A percentile compares a stretch with the other conserved stretches of the same genome.
These are phyloP conservation scores for Acanthurus lineatus DNA, from an alignment of 2,797 vertebrate genomes.

Conservation along the genomic window DNA sequence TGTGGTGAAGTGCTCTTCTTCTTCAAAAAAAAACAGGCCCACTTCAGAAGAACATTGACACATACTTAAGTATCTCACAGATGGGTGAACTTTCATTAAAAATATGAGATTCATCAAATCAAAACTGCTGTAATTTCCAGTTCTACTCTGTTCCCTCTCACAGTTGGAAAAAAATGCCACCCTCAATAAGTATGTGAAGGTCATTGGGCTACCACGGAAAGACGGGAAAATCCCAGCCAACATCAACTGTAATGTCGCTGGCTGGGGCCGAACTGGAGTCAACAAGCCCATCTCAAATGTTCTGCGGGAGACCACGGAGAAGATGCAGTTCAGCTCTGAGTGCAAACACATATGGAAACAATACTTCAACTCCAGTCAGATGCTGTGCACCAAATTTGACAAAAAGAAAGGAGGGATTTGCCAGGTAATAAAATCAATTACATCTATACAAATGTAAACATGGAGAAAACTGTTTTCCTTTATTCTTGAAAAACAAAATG, in stretches of 20 bases:
- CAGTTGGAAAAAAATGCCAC: constrained; percentile 72
- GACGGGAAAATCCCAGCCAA: constrained; percentile 13
- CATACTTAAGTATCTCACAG: not conserved
- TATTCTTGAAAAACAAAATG: constrained; percentile 7
- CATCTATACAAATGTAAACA: not conserved
- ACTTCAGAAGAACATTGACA: constrained; percentile 1
- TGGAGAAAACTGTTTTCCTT: not conserved
- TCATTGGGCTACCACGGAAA: constrained; percentile 62
- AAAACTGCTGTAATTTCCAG: not conserved
- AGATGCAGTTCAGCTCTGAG: not conserved
- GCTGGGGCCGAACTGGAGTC: constrained; percentile 72
- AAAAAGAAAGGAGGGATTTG: constrained; percentile 70
- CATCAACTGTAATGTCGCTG: constrained; percentile 69
- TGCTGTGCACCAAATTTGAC: constrained; percentile 77
- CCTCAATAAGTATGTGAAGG: constrained; percentile 64
- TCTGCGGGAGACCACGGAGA: constrained; percentile 69
- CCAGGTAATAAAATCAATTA: constrained; percentile 64
- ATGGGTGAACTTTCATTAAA: not conserved
- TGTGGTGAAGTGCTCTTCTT: not conserved
- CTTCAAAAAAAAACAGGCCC: not conserved
- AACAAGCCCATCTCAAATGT: not conserved
- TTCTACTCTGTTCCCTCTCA: constrained; percentile 9
- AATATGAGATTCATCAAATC: not conserved
- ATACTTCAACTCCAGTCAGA: constrained; percentile 20
- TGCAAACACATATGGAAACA: constrained; percentile 37